Percentiles rank a stretch among this genome's conserved stretches.
Conservation (phyloP, 1,140 invertebrate genomes). For the Akabosia matsudoensis region DNA sequence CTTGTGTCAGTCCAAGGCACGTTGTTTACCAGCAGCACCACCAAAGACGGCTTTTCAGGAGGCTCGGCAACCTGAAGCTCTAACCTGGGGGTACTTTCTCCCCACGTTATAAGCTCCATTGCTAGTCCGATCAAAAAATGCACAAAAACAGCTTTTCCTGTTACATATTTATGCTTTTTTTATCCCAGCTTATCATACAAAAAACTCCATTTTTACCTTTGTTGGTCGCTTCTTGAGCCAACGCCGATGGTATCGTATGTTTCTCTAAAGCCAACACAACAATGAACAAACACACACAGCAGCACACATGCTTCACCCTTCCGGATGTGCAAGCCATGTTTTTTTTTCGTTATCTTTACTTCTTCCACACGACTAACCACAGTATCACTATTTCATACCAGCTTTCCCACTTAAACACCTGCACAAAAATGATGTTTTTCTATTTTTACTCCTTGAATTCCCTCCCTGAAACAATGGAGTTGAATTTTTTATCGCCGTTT, state of each 20-base stretch:
- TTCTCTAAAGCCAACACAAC: neutral
- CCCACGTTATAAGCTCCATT: constrained; percentile 33
- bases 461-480: neutral
- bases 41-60: constrained; percentile 23
- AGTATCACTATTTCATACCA: neutral
- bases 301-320: neutral
- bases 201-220: neutral
- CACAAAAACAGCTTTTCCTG: neutral
- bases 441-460: neutral
- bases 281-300: constrained; percentile 17
- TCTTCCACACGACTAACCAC: neutral
- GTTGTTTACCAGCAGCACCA: constrained; percentile 32
- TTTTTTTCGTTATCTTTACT: neutral
- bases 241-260: neutral
- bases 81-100: neutral
- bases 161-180: neutral
- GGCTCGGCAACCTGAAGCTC: constrained; percentile 21
- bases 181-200: neutral
- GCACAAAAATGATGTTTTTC: neutral
- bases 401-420: neutral
- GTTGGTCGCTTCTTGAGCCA: neutral
- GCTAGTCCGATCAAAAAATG: constrained; percentile 12
- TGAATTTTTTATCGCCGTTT: no score
- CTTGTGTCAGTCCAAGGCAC: constrained; percentile 29
- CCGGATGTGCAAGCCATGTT: constrained; percentile 15